phyloP scores from a whole-genome alignment of 2,888 invertebrate genomes.

The Apodemia duryi region DNA sequence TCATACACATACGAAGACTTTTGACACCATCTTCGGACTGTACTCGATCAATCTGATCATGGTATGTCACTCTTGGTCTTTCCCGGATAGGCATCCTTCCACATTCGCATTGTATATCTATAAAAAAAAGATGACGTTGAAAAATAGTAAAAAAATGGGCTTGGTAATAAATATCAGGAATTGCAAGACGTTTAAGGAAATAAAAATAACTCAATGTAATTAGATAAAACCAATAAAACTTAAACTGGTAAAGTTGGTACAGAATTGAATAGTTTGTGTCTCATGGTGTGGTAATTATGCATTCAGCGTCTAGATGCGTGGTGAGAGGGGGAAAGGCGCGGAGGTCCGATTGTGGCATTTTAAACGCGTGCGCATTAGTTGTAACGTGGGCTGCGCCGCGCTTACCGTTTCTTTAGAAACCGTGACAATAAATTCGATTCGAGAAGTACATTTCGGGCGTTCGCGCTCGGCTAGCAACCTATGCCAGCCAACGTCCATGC shows the following conservation, averaged over 20 bases:
- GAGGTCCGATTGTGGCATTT: constrained; percentile 32
- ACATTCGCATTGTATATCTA: too few species aligned
- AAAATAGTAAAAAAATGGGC: too few species aligned
- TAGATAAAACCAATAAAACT: neutral
- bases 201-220: neutral
- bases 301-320: constrained; percentile 23
- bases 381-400: constrained; percentile 57
- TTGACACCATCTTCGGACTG: too few species aligned
- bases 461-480: constrained; percentile 67
- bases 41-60: too few species aligned
- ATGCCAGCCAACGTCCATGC: constrained; percentile 73
- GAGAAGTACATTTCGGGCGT: constrained; percentile 61
- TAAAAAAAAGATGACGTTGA: too few species aligned
- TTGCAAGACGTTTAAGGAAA: too few species aligned
- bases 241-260: neutral
- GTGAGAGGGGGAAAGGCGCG: constrained; percentile 33
- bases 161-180: too few species aligned
- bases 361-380: constrained; percentile 51
- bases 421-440: constrained; percentile 75
- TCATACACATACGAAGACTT: too few species aligned
- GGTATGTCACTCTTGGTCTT: too few species aligned
- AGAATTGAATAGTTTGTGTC: neutral
- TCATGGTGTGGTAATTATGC: constrained; percentile 23
- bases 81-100: too few species aligned
- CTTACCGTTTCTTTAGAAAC: constrained; percentile 50